Percentiles rank a stretch among this genome's conserved stretches.
phyloP scores from a whole-genome alignment of 2,888 invertebrate species.

The Sicus ferrugineus region DNA sequence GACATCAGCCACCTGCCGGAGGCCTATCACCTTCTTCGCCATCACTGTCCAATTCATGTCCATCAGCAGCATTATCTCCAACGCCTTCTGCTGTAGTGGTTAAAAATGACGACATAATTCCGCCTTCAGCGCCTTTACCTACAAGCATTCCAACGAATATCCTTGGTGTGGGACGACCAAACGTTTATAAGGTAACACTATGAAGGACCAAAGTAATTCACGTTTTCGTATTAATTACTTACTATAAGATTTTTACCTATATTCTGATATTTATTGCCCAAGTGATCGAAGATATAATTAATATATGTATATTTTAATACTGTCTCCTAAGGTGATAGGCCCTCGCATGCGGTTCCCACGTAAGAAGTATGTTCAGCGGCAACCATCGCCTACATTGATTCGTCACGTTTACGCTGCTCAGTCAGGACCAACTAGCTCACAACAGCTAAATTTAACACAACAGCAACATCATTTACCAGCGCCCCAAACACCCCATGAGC shows the following conservation, averaged over 20 bases:
- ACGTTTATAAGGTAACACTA: conserved; percentile 63
- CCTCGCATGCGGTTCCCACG: conserved; percentile 63
- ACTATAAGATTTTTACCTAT: no score
- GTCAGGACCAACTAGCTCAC: conserved; percentile 36
- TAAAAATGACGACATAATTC: conserved; percentile 49
- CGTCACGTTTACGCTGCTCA: conserved; percentile 66
- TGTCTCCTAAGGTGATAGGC: conserved; percentile 64
- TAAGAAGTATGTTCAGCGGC: conserved; percentile 68
- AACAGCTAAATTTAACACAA: conserved; percentile 46
- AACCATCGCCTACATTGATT: conserved; percentile 72
- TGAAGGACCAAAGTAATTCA: no score
- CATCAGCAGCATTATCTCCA: conserved; percentile 33
- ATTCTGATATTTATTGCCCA: no score
- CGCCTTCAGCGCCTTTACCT: conserved; percentile 39
- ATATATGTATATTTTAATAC: no score
- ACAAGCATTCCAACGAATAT: conserved; percentile 55
- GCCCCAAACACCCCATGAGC: conserved; percentile 48
- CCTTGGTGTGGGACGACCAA: conserved; percentile 60
- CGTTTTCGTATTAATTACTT: no score
- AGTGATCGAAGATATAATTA: no score
- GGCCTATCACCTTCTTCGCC: conserved; percentile 29
- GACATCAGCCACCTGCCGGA: conserved; percentile 42
- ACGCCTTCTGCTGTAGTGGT: conserved; percentile 42
- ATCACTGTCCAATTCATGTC: conserved; percentile 19
- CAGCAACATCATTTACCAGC: conserved; percentile 44